These are phyloP conservation scores for Colinus virginianus DNA, from an alignment of 2,113 vertebrate genomes.

Conservation along the genomic window DNA sequence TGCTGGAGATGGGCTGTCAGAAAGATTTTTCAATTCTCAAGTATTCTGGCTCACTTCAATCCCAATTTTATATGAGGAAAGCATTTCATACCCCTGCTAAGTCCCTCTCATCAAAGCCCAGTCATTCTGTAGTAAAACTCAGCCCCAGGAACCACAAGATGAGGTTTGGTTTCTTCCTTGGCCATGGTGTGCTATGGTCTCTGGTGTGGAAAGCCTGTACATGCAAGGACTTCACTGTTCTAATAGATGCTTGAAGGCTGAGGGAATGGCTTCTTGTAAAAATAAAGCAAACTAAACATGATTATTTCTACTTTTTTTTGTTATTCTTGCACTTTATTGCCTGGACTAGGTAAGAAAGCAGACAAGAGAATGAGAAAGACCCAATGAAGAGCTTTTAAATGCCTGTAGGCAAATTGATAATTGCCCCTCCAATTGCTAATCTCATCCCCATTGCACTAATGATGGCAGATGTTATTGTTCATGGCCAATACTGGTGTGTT, in stretches of 20 bases:
- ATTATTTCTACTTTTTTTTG: not conserved
- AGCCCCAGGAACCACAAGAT: not conserved
- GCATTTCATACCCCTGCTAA: rapidly evolving
- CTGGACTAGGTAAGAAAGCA: not conserved
- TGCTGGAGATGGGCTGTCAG: not conserved
- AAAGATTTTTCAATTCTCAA: not conserved
- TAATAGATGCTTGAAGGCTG: not conserved
- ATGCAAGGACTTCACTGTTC: not conserved
- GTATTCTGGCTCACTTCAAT: not conserved
- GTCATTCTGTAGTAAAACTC: not conserved
- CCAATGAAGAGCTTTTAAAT: not conserved
- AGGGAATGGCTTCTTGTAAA: not conserved
- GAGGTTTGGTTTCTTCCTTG: not conserved
- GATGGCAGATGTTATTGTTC: not conserved
- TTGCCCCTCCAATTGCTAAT: conserved; percentile 19
- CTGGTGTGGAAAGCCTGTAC: not conserved
- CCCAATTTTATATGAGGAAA: not conserved
- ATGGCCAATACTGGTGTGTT: not conserved
- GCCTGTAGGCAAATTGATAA: not conserved
- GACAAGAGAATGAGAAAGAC: not conserved
- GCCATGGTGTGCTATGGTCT: rapidly evolving
- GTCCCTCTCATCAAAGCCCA: not conserved
- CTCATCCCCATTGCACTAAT: not conserved
- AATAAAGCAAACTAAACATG: not conserved
- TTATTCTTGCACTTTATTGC: not conserved